phyloP scores from a whole-genome alignment of 2,888 invertebrate species.

The Phalera bucephala region DNA sequence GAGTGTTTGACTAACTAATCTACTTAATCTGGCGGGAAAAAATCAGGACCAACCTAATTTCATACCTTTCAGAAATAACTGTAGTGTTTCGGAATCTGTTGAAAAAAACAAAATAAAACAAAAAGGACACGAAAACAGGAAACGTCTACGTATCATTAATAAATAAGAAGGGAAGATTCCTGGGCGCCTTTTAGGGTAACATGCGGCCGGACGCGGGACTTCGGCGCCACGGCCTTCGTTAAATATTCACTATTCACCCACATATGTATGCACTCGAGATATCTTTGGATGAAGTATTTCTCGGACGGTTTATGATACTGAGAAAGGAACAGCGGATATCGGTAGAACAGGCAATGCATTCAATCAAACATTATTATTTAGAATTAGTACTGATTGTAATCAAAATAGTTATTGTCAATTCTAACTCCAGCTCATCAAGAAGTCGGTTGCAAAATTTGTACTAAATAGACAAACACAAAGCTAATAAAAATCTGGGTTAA shows the following conservation, averaged over 20 bases:
- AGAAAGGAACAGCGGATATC: too few species aligned
- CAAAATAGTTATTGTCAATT: too few species aligned
- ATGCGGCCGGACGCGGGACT: slow-evolving; percentile 12
- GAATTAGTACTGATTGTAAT: too few species aligned
- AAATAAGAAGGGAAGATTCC: slow-evolving; percentile 31
- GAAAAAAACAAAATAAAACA: slow-evolving; percentile 35
- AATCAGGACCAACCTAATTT: too few species aligned
- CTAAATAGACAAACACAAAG: too few species aligned
- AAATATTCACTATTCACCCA: slow-evolving; percentile 31
- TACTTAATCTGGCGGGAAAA: too few species aligned
- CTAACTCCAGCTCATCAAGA: too few species aligned
- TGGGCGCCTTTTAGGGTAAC: slow-evolving; percentile 16
- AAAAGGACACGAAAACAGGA: slow-evolving; percentile 23
- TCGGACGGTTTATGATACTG: slow-evolving; percentile 12
- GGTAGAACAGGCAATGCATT: too few species aligned
- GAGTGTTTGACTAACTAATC: too few species aligned
- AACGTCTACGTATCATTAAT: slow-evolving; percentile 29
- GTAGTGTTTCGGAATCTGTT: slow-evolving; percentile 15
- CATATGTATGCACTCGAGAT: slow-evolving; percentile 16
- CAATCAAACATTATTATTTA: too few species aligned
- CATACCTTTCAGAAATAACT: slow-evolving; percentile 17
- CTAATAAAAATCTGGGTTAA: too few species aligned
- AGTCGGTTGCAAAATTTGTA: too few species aligned
- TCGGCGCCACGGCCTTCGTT: slow-evolving; percentile 15
- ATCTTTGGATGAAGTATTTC: slow-evolving; percentile 21